phyloP scores from a whole-genome alignment of 2,113 vertebrate species.

The Paramormyrops kingsleyae region DNA sequence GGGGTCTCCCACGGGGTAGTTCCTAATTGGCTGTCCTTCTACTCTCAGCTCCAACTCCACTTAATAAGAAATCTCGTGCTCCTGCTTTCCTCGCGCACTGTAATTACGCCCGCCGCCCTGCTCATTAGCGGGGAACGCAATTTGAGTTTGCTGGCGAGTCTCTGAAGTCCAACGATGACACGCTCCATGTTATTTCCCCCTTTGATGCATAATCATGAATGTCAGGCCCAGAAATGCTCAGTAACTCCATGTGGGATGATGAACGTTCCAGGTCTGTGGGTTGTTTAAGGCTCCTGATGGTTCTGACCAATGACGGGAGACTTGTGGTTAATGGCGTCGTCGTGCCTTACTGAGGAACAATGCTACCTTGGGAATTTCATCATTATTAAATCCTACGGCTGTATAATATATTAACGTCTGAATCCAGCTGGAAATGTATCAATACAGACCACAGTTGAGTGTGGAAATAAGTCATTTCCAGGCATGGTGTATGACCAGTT shows the following conservation, averaged over 20 bases:
- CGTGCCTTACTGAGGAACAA: background rate
- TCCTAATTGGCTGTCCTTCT: background rate
- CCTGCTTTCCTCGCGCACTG: background rate
- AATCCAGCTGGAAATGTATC: background rate
- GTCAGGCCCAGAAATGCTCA: background rate
- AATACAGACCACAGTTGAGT: background rate
- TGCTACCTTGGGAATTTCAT: background rate
- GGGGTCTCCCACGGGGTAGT: background rate
- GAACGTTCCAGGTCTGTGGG: background rate
- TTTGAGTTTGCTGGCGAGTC: background rate
- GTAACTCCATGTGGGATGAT: background rate
- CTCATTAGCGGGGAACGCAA: background rate
- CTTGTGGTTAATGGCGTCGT: background rate
- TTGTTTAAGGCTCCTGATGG: background rate
- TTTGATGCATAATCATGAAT: background rate
- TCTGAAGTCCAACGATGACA: background rate
- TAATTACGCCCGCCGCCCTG: background rate
- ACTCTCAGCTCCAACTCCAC: background rate
- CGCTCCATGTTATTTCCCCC: background rate
- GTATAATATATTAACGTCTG: background rate
- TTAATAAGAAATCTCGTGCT: background rate
- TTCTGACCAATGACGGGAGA: background rate
- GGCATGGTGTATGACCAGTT: background rate
- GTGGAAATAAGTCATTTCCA: background rate
- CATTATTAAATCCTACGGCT: background rate